Conservation (phyloP, 2,888 invertebrate species). For the Hyposoter didymator region DNA sequence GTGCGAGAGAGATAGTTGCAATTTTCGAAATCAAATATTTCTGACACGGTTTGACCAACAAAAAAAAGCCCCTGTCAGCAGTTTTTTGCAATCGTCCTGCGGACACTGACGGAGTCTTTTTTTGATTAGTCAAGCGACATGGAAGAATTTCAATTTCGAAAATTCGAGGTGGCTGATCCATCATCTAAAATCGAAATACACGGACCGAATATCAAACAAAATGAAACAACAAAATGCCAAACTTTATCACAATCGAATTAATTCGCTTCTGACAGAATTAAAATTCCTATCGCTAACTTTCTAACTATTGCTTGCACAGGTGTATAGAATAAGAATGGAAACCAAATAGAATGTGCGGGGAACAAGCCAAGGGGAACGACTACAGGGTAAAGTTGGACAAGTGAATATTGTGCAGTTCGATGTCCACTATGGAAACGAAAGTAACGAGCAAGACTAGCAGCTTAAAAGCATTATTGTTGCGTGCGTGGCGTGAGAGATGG, state of each 20-base stretch:
- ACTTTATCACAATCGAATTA: not conserved
- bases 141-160: no score
- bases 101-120: no score
- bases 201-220: not conserved
- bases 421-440: constrained; percentile 89
- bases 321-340: not conserved
- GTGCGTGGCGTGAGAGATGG: constrained; percentile 98
- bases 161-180: no score
- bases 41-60: no score
- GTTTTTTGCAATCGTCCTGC: no score
- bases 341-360: not conserved
- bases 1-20: no score
- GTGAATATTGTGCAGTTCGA: constrained; percentile 53
- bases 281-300: no score
- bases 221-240: not conserved
- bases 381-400: not conserved
- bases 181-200: no score
- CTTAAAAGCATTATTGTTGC: constrained; percentile 91
- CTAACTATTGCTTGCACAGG: not conserved
- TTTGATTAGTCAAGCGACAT: no score
- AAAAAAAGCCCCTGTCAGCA: no score
- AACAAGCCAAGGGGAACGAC: not conserved
- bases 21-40: no score
- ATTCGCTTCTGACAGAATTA: not conserved
- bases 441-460: constrained; percentile 94